phyloP scores from a whole-genome alignment of 1,140 invertebrate species.

The Saccostrea cuccullata region DNA sequence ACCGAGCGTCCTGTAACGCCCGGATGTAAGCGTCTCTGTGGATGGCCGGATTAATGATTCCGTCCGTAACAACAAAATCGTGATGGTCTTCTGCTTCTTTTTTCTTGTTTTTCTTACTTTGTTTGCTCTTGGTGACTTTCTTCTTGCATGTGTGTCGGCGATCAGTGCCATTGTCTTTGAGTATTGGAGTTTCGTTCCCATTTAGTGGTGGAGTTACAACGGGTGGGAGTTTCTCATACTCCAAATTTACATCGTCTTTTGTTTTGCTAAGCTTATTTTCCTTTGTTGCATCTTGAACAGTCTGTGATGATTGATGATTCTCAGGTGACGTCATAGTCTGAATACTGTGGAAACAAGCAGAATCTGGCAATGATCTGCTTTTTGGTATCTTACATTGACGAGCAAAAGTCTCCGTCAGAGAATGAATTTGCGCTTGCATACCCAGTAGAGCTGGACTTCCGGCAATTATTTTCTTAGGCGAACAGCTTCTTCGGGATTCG shows the following conservation, averaged over 20 bases:
- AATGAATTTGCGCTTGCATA: conserved; percentile 10
- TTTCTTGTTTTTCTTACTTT: conserved; percentile 31
- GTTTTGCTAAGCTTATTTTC: not conserved
- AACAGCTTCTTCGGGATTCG: not conserved
- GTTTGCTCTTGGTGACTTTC: conserved; percentile 36
- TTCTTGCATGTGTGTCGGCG: conserved; percentile 17
- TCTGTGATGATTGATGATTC: too few relatives aligned
- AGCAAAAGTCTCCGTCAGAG: not conserved
- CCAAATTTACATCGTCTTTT: not conserved
- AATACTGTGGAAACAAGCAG: not conserved
- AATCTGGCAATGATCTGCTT: conserved; percentile 31
- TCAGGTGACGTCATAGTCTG: conserved; percentile 10
- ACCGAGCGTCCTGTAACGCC: conserved; percentile 32
- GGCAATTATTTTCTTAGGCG: not conserved
- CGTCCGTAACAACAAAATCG: conserved; percentile 16
- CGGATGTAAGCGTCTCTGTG: conserved; percentile 44
- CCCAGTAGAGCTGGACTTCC: not conserved
- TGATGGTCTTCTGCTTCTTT: conserved; percentile 9
- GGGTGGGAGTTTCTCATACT: not conserved
- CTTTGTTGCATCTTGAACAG: not conserved
- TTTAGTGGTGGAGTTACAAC: not conserved
- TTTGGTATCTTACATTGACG: conserved; percentile 3
- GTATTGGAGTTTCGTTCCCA: not conserved
- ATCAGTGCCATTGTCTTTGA: conserved; percentile 37
- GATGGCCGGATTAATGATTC: conserved; percentile 30